Evolutionary conservation across 2,888 invertebrate species (phyloP), one percentile per base, ranked within the genome.

Genomic region (Mythimna lalbum): DNA sequence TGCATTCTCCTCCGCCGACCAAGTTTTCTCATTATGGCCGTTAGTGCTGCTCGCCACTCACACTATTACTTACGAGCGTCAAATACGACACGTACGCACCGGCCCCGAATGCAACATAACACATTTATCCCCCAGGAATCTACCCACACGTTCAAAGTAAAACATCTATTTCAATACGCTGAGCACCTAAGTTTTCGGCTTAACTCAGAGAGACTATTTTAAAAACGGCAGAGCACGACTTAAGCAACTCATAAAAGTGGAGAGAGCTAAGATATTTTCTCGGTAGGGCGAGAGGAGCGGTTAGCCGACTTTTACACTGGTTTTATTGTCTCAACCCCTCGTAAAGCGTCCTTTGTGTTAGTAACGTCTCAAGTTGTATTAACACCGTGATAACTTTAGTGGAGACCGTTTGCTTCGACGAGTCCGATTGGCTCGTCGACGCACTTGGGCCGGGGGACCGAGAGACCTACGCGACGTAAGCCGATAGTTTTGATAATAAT

Each of bases 11-110:
- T 88, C 86, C 71, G 66, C 87, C 87, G 92, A 85, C 87, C 90
- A 95, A 95, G 94, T 95, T 95, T 95, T 94, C 94, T 95, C 95
- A 95, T 95, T 95, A 95, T 90, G 90, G 89, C 90, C 90, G 88
- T 92, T 91, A 92, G 90, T 90, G 88, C 88, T 86, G 88, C 87
- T 89, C 90, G 87, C 88, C 89, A 89, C 91, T 91, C 88, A 88
- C 88, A 90, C 90, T 90, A 87, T 89, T 90, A 90, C 88, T 90
- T 89, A 90, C 87, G 86, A 85, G 82, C 89, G 86, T 90, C 90
- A 90, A 91, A 91, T 87, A 86, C 73, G 79, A 88, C 89, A 90
- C 91, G 90, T 89, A 91, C 90, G 89, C 90, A 90, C 87, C 75
- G 76, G 80, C 81, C 81, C 73, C 71, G 47, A 83, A 83, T 84